Base-by-base conservation (phyloP, 2,888 invertebrate species). In the Boloria euphrosyne region DNA sequence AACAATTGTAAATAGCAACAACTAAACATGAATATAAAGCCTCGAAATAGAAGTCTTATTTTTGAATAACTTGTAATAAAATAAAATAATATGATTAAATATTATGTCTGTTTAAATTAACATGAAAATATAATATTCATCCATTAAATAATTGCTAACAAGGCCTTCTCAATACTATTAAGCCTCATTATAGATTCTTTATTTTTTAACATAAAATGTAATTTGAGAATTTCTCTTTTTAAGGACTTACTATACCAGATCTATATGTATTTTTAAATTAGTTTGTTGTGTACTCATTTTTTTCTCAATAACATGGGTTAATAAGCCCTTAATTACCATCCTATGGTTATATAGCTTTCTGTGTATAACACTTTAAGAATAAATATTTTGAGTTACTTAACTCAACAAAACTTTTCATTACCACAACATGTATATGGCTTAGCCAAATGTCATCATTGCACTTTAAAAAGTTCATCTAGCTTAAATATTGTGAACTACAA, bases 1-100 rank as follows among this genome's bases (percentile, higher is more conserved):
- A 89, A 89, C 87, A 89, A 87, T 82, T 89, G 87, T 88, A 89
- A 89, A 89, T 88, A 89, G 86, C 85, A 88, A 90, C 88, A 88
- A 89, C 82, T 84, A 83, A 84, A 83, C 72, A 69, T 69, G 73
- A 76, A 72, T 77, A 73, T 77, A 84, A 85, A 89, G 87, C 86
- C 87, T 89, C 86, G 79, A 84, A 84, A 85, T 79, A 81, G 79
- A 86, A 82, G 80, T 80, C 80, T 79, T 78, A 73, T 72, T 75
- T 79, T 78, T 75, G 79, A 80, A 81, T 80, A 84, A 85, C 81
- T 81, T 78, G 71, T 67, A 68, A 81, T 81, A 82, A 81, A 83
- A 86, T 83, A 81, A 83, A 82, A 82, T 79, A 80, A 82, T 77
- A 78, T 76, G 75, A 75, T 79, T 77, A 74, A 75, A 73, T 65